phyloP scores from a whole-genome alignment of 2,888 invertebrate species.

The Entomobrya multifasciata region DNA sequence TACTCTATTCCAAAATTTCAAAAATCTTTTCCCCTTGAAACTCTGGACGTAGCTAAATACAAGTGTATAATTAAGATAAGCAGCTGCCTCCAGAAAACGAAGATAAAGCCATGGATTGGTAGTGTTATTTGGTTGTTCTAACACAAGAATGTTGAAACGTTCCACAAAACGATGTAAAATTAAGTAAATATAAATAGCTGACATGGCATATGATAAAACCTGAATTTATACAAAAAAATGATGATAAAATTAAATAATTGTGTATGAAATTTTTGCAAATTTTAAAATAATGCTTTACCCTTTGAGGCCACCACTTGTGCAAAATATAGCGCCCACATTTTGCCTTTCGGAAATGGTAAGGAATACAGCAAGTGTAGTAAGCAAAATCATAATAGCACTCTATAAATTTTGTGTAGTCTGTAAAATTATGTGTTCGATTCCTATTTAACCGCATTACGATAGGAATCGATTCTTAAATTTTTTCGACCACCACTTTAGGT shows the following conservation, averaged over 20 bases:
- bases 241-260: background rate
- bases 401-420: background rate
- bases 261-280: no score
- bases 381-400: background rate
- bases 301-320: conserved; percentile 2
- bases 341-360: background rate
- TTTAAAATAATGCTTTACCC: background rate
- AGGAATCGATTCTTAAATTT: no score
- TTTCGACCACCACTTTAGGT: no score
- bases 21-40: background rate
- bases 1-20: background rate
- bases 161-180: background rate
- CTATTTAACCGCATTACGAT: no score
- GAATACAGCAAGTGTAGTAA: background rate
- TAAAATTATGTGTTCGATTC: no score
- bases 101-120: background rate
- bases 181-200: background rate
- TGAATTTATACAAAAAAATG: background rate
- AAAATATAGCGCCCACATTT: background rate
- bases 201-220: background rate
- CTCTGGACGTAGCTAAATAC: background rate
- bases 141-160: background rate
- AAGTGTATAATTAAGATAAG: background rate
- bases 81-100: background rate
- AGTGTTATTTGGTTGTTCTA: background rate